Base-by-base conservation (phyloP, 2,888 invertebrate genomes). In the Augiades crinisus region DNA sequence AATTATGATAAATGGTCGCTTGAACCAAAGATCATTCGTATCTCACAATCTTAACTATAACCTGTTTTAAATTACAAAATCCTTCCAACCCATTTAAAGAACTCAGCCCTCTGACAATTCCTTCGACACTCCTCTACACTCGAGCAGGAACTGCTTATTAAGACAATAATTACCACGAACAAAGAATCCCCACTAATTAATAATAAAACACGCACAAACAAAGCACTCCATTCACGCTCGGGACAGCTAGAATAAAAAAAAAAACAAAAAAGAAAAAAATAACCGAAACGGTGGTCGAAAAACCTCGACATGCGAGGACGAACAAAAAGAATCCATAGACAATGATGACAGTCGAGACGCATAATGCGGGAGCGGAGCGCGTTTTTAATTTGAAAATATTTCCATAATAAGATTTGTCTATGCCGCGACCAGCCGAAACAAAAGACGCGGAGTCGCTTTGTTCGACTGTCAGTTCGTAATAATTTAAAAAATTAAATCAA, bases 361-460 rank as follows among this genome's bases (percentile, higher is more conserved):
- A 87, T 82, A 88, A 88, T 89, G 88, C 88, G 87, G 88, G 88
- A 89, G 84, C 69, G 68, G 60, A 65, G 70, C 86, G 83, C 77
- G 82, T 82, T 86, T 85, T 85, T 85, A 86, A 88, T 87, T 89
- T 86, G 83, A 89, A 88, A 89, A 87, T 87, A 87, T 88, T 87
- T 88, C 85, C 86, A 87, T 87, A 87, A 88, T 88, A 88, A 87
- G 87, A 87, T 89, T 87, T 87, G 87, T 87, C 88, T 87, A 88
- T 87, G 83, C 81, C 75, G 74, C 76, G 79, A 74, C 78, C 75
- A 75, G 74, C 70, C 69, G 74, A 78, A 78, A 87, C 86, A 87
- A 88, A 87, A 87, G 86, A 71, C 62, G 41, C 66, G 65, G 63
- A 68, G 65, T 64, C 58, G 70, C 82, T 86, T 86, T 86, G 87